phyloP scores from a whole-genome alignment of 2,888 invertebrate genomes.

The Brachypterus glaber region DNA sequence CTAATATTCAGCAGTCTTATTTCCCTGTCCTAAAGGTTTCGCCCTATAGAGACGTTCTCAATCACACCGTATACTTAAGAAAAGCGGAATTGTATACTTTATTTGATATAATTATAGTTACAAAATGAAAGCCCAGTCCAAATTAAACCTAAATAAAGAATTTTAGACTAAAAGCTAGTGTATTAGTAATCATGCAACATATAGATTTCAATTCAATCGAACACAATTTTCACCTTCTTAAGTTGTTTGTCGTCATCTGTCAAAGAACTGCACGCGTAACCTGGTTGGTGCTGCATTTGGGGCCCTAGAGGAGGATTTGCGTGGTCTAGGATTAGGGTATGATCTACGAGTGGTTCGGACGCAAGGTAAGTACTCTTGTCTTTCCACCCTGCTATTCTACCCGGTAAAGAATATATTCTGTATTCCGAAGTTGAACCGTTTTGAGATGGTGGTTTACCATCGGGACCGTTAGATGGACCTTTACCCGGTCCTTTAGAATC shows the following conservation, averaged over 20 bases:
- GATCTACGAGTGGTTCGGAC: slow-evolving; percentile 41
- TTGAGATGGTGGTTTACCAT: slow-evolving; percentile 12
- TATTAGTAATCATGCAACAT: too few species aligned
- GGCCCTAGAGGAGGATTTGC: slow-evolving; percentile 29
- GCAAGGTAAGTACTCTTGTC: slow-evolving; percentile 71
- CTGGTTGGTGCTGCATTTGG: slow-evolving; percentile 27
- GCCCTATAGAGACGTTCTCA: too few species aligned
- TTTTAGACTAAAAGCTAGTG: too few species aligned
- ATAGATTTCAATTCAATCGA: too few species aligned
- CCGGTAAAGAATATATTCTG: slow-evolving; percentile 53
- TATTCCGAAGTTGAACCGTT: slow-evolving; percentile 29
- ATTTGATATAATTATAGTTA: too few species aligned
- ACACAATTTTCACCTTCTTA: slow-evolving; percentile 41
- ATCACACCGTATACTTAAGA: too few species aligned
- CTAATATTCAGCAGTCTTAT: too few species aligned
- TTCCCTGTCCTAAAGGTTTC: too few species aligned
- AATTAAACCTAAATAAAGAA: too few species aligned
- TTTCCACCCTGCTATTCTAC: slow-evolving; percentile 72
- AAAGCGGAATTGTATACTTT: too few species aligned
- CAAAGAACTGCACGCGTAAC: slow-evolving; percentile 41
- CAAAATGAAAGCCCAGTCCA: too few species aligned
- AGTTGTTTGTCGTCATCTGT: slow-evolving; percentile 31
- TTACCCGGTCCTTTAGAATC: slow-evolving; percentile 52
- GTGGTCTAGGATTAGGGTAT: slow-evolving; percentile 22
- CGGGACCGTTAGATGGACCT: slow-evolving; percentile 30